A percentile compares a stretch with the other conserved stretches of the same genome.
phyloP scores from a whole-genome alignment of 2,797 vertebrate species.

The Nyctibius grandis region DNA sequence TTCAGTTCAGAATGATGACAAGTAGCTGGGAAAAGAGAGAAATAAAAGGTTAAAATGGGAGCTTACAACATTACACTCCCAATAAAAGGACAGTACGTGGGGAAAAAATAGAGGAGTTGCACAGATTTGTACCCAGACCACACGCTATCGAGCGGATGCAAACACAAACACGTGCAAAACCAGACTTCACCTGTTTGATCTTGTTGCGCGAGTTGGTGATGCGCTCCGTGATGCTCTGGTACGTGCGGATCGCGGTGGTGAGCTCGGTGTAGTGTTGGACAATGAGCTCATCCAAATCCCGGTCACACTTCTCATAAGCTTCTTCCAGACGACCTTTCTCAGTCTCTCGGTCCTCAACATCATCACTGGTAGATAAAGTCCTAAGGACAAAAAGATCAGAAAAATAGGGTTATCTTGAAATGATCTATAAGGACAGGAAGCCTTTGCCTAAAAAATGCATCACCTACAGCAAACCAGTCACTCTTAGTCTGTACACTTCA shows the following conservation, averaged over 20 bases:
- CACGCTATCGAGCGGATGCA: rapidly evolving
- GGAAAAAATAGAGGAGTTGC: too few relatives aligned
- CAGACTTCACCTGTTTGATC: slow-evolving; percentile 86
- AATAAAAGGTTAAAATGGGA: not conserved
- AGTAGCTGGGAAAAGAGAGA: not conserved
- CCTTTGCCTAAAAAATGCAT: not conserved
- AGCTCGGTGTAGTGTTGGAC: slow-evolving; percentile 95
- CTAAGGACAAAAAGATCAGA: slow-evolving; percentile 62
- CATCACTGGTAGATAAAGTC: slow-evolving; percentile 92
- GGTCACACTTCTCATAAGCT: slow-evolving; percentile 94
- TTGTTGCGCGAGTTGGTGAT: slow-evolving; percentile 97
- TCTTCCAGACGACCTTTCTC: slow-evolving; percentile 95
- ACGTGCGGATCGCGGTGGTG: slow-evolving; percentile 96
- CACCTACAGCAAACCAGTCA: not conserved
- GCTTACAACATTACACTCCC: not conserved
- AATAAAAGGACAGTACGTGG: not conserved
- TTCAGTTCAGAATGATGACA: not conserved
- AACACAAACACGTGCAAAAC: rapidly evolving
- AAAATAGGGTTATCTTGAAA: not conserved
- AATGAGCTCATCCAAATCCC: slow-evolving; percentile 89
- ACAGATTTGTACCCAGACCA: not conserved
- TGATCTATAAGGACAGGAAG: not conserved
- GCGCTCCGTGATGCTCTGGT: slow-evolving; percentile 98
- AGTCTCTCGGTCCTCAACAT: slow-evolving; percentile 93
- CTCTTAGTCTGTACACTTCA: not conserved